These are phyloP conservation scores for Poeciliopsis prolifica DNA, from an alignment of 2,113 vertebrate species.

Conservation along the genomic window DNA sequence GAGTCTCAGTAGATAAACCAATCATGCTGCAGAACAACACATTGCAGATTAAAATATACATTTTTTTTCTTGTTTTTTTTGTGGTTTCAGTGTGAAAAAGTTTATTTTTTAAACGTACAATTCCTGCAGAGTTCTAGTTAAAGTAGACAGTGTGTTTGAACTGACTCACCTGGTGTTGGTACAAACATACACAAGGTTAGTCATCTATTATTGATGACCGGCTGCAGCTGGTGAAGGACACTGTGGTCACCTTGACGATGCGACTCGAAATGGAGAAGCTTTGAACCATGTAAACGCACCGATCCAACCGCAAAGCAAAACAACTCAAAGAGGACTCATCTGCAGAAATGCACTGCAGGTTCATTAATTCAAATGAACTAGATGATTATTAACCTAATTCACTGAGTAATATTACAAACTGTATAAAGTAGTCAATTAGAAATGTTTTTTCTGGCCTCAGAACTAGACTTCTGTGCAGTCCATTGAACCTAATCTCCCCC, in stretches of 20 bases:
- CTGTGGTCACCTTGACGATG: slow-evolving; percentile 61
- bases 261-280: slow-evolving; percentile 17
- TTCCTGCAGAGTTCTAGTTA: slow-evolving; percentile 28
- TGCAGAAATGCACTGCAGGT: neutral
- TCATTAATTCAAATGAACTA: neutral
- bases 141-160: slow-evolving; percentile 49
- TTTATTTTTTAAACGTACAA: slow-evolving; percentile 11
- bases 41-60: slow-evolving; percentile 1
- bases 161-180: slow-evolving; percentile 45
- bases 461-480: slow-evolving; percentile 27
- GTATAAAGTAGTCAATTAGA: slow-evolving; percentile 1
- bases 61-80: slow-evolving; percentile 12
- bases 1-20: slow-evolving; percentile 20
- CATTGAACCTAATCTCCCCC: slow-evolving; percentile 40
- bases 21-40: neutral
- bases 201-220: slow-evolving; percentile 71
- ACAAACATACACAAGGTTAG: slow-evolving; percentile 53
- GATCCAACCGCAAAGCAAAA: slow-evolving; percentile 9
- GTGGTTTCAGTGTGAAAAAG: neutral
- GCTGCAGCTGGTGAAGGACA: slow-evolving; percentile 46
- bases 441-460: slow-evolving; percentile 16
- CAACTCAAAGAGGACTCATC: slow-evolving; percentile 2
- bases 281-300: slow-evolving; percentile 35
- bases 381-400: neutral
- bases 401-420: neutral